Evolutionary conservation across 2,888 invertebrate species (phyloP), one percentile per base, ranked within the genome.

Genomic region (Diarsia brunnea): DNA sequence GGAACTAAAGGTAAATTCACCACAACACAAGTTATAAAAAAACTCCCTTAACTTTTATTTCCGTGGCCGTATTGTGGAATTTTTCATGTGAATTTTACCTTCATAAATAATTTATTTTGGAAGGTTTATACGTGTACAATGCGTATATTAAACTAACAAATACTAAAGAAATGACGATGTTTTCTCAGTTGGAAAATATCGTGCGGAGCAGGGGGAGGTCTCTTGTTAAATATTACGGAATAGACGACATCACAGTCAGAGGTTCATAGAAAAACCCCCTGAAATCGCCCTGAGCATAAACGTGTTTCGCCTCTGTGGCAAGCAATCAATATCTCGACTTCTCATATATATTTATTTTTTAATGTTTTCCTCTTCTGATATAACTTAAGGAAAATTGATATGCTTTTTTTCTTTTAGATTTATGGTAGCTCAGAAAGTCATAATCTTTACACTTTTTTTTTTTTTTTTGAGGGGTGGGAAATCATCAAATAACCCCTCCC

Each of bases 221-320:
- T n/a, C 21, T 51, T 53, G 5, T 24, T 12, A 45, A 51, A 45
- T 45, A 19, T 24, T 21, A 43, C 19, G 27, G 65, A 19, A 4
- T 47, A 38, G 51, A 21, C 10, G 43, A 21, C 53, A 55, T 43
- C 1, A 49, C 27, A n/a, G 19, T 75, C 66, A 51, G 49, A 31
- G 47, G 51, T 16, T 55, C 31, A 19, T 19, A 43, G n/a, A 11
- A 19, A 75, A 64, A 70, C 21, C 53, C 11, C 24, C 49, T 66
- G 19, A 60, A 60, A 64, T 24, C 3, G 64, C 43, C 27, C 16
- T 19, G 21, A 63, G 51, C 64, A 61, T 69, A 45, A 81, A 69
- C 24, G 19, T 70, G 63, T 70, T 60, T 51, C 10, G 24, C n/a
- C 19, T 21, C 4, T 31, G 27, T 66, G 5, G n/a, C n/a, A 14